These are phyloP conservation scores for Meles meles DNA, from an alignment of 2,113 vertebrate species.

Conservation along the genomic window DNA sequence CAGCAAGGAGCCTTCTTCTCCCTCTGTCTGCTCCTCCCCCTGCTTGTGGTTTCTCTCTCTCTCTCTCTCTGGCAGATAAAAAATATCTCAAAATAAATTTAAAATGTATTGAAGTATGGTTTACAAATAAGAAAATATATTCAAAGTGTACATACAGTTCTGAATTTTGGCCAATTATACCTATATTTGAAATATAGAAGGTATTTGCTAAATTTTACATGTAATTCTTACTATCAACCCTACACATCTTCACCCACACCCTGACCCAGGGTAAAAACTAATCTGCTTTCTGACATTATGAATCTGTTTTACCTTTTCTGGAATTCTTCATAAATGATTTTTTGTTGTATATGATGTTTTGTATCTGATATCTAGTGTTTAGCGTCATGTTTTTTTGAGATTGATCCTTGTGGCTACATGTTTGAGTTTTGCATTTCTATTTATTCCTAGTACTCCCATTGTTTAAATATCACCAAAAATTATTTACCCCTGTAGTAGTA, in stretches of 20 bases:
- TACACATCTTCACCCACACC: not conserved
- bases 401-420: not conserved
- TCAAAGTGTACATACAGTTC: not conserved
- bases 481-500: not conserved
- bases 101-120: not conserved
- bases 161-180: not conserved
- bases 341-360: not conserved
- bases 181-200: not conserved
- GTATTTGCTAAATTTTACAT: not conserved
- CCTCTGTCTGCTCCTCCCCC: not conserved
- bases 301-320: not conserved
- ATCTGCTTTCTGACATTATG: not conserved
- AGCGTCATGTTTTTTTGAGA: not conserved
- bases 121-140: not conserved
- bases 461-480: not conserved
- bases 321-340: not conserved
- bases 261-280: not conserved
- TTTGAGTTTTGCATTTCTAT: not conserved
- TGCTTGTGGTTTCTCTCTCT: not conserved
- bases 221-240: not conserved
- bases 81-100: not conserved
- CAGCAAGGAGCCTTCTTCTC: no score
- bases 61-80: not conserved
- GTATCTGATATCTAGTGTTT: not conserved
- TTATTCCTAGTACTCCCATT: not conserved